Evolutionary conservation across 1,140 invertebrate genomes (phyloP).

Genomic region (Harpegnathos saltator): DNA sequence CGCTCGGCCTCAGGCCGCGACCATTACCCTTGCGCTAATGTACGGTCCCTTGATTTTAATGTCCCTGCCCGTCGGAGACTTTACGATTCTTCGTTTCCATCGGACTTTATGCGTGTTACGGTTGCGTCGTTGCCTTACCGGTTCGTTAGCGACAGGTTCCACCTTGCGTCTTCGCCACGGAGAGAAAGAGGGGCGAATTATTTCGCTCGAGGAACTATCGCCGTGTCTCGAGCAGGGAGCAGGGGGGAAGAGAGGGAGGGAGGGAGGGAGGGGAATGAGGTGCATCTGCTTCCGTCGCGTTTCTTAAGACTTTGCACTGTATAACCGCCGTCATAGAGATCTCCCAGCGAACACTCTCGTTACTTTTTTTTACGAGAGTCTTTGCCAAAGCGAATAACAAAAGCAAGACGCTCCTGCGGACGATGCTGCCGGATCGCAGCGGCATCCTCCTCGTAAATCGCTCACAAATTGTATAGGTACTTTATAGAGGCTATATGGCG

Average conservation of each 20-base stretch:
- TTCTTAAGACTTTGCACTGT: slow-evolving; percentile 20
- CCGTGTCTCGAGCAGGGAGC: no score
- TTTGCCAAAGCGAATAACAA: neutral
- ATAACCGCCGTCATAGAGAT: slow-evolving; percentile 12
- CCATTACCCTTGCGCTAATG: slow-evolving; percentile 74
- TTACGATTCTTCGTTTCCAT: slow-evolving; percentile 80
- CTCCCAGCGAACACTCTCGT: slow-evolving; percentile 5
- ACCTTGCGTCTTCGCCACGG: slow-evolving; percentile 53
- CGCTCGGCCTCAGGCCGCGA: slow-evolving; percentile 62
- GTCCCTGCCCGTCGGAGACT: slow-evolving; percentile 69
- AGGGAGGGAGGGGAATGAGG: no score
- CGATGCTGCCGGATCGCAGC: no score
- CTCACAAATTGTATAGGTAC: neutral
- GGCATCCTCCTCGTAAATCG: no score
- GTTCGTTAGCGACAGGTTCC: slow-evolving; percentile 82
- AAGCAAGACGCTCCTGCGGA: neutral
- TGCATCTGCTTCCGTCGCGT: slow-evolving; percentile 44
- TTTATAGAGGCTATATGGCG: neutral
- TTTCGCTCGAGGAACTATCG: slow-evolving; percentile 28
- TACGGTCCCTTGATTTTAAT: slow-evolving; percentile 78
- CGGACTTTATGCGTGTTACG: slow-evolving; percentile 74
- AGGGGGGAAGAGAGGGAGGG: no score
- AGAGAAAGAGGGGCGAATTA: slow-evolving; percentile 66
- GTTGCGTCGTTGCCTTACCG: slow-evolving; percentile 70
- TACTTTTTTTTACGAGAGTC: neutral